Evolutionary conservation across 2,797 vertebrate genomes (phyloP).

Genomic region (Parambassis ranga): DNA sequence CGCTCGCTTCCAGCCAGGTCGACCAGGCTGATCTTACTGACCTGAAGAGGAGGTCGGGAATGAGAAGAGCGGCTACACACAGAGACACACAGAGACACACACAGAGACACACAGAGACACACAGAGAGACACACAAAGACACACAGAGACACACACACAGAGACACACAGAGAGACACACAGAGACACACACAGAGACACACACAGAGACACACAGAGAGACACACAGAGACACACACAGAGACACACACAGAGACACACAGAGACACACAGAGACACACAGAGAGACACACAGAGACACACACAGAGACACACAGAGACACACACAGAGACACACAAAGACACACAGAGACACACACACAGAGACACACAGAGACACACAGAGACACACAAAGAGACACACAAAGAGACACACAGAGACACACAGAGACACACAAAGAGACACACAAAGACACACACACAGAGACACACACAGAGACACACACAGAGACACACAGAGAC

Average conservation of each 20-base stretch:
- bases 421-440: constrained; percentile 12
- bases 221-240: background rate
- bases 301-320: too few species aligned
- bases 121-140: fast-evolving
- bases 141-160: constrained; percentile 56
- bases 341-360: fast-evolving
- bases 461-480: fast-evolving
- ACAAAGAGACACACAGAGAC: background rate
- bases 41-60: constrained; percentile 78
- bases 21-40: constrained; percentile 91
- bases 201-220: background rate
- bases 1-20: constrained; percentile 90
- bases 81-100: background rate
- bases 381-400: fast-evolving
- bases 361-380: background rate
- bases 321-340: background rate
- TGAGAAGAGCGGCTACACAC: too few species aligned
- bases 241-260: too few species aligned
- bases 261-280: fast-evolving
- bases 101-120: too few species aligned
- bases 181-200: fast-evolving
- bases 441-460: constrained; percentile 51
- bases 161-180: too few species aligned
- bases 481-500: background rate
- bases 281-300: background rate